Conservation (phyloP, 2,888 invertebrate genomes). For the Apomyelois bistriatella region DNA sequence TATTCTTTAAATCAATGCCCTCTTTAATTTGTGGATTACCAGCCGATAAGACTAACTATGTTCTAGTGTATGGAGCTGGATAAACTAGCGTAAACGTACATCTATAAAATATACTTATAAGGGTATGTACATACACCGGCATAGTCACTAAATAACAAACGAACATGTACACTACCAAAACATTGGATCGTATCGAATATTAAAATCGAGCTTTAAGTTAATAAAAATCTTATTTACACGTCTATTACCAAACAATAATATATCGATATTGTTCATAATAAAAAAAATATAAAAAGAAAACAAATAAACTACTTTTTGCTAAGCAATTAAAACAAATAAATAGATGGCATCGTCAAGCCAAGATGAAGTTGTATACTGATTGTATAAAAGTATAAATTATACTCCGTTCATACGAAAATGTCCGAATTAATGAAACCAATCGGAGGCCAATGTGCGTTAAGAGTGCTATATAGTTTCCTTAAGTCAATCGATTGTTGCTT, state of each 20-base stretch:
- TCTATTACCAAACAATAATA: slow-evolving; percentile 57
- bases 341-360: slow-evolving; percentile 37
- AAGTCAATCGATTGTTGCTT: slow-evolving; percentile 57
- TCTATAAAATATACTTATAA: slow-evolving; percentile 52
- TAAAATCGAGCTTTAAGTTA: slow-evolving; percentile 48
- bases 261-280: slow-evolving; percentile 34
- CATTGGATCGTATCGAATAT: slow-evolving; percentile 35
- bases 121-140: slow-evolving; percentile 54
- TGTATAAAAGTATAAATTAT: slow-evolving; percentile 7
- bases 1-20: neutral
- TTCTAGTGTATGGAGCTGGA: slow-evolving; percentile 31
- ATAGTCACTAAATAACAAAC: slow-evolving; percentile 76
- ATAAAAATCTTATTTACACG: slow-evolving; percentile 77
- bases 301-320: slow-evolving; percentile 56
- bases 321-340: slow-evolving; percentile 67
- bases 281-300: slow-evolving; percentile 47
- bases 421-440: slow-evolving; percentile 26
- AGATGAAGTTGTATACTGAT: slow-evolving; percentile 19
- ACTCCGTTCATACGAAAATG: neutral
- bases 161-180: slow-evolving; percentile 55
- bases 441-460: slow-evolving; percentile 52
- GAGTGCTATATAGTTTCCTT: slow-evolving; percentile 31
- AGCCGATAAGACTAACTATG: slow-evolving; percentile 21
- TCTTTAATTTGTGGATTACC: slow-evolving; percentile 35
- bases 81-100: slow-evolving; percentile 43